These are phyloP conservation scores for Drosophila kohkoa DNA, from an alignment of 1,140 invertebrate species.

Conservation along the genomic window DNA sequence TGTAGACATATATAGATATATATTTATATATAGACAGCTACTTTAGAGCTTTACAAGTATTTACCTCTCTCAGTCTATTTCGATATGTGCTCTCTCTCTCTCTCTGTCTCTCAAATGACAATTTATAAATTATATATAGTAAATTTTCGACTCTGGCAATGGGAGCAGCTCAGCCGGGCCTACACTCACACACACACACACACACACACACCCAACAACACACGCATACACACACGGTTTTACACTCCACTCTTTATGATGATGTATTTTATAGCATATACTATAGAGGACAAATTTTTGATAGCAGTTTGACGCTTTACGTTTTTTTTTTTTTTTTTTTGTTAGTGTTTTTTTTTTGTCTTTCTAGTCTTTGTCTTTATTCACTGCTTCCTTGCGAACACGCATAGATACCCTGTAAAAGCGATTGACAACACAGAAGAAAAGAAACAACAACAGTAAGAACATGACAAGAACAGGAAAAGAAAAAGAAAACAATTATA, in stretches of 20 bases:
- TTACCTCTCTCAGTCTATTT: conserved; percentile 36
- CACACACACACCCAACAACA: conserved; percentile 22
- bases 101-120: not conserved
- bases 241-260: conserved; percentile 11
- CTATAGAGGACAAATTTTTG: conserved; percentile 24
- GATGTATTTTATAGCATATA: conserved; percentile 46
- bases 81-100: conserved; percentile 21
- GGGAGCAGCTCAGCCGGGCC: conserved; percentile 38
- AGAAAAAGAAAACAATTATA: conserved; percentile 33
- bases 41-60: conserved; percentile 43
- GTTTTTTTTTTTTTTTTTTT: conserved; percentile 19
- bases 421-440: not conserved
- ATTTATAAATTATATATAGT: conserved; percentile 11
- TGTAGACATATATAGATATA: conserved; percentile 33
- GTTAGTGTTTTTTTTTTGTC: conserved; percentile 30
- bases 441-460: conserved; percentile 7
- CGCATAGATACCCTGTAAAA: conserved; percentile 23
- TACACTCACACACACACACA: conserved; percentile 13
- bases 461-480: conserved; percentile 16
- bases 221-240: conserved; percentile 15
- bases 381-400: conserved; percentile 38
- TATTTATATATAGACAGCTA: conserved; percentile 28
- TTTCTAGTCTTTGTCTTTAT: conserved; percentile 63
- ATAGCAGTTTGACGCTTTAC: conserved; percentile 15
- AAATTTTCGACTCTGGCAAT: conserved; percentile 14